A percentile compares a stretch with the other conserved stretches of the same genome.
Evolutionary conservation across 2,888 invertebrate genomes (phyloP).

Genomic region (Pristionchus mayeri): DNA sequence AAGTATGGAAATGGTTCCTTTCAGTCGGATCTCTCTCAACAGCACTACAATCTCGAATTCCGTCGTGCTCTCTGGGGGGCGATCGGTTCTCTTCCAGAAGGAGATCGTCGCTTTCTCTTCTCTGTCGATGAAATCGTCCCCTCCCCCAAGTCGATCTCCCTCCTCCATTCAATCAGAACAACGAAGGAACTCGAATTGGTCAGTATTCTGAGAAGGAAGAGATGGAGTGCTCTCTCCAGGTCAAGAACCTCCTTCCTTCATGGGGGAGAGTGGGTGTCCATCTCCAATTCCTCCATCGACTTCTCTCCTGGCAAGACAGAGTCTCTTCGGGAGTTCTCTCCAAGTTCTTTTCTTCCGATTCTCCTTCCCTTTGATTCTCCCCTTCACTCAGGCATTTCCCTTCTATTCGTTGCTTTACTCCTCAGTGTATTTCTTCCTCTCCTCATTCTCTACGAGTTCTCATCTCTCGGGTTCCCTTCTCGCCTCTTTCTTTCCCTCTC

Average conservation of each 20-base stretch:
- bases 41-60: constrained; percentile 63
- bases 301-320: constrained; percentile 64
- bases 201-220: not conserved
- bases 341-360: constrained; percentile 37
- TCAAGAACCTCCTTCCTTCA: constrained; percentile 61
- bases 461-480: not conserved
- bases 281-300: constrained; percentile 68
- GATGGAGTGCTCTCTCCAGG: constrained; percentile 50
- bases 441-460: not conserved
- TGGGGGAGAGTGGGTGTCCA: constrained; percentile 69
- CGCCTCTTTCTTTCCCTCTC: constrained; percentile 25
- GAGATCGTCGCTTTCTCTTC: constrained; percentile 44
- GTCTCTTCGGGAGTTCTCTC: constrained; percentile 35
- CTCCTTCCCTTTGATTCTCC: constrained; percentile 37
- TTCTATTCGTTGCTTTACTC: not conserved
- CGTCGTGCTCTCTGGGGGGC: constrained; percentile 61
- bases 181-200: constrained; percentile 39
- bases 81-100: constrained; percentile 50
- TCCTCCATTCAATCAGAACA: constrained; percentile 44
- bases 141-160: constrained; percentile 46
- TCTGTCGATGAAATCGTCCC: constrained; percentile 43
- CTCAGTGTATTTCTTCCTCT: not conserved
- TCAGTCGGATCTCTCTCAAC: constrained; percentile 64
- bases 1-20: constrained; percentile 36
- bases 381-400: not conserved